These are phyloP conservation scores for Hesperophylax magnus DNA, from an alignment of 1,140 invertebrate genomes.

Conservation along the genomic window DNA sequence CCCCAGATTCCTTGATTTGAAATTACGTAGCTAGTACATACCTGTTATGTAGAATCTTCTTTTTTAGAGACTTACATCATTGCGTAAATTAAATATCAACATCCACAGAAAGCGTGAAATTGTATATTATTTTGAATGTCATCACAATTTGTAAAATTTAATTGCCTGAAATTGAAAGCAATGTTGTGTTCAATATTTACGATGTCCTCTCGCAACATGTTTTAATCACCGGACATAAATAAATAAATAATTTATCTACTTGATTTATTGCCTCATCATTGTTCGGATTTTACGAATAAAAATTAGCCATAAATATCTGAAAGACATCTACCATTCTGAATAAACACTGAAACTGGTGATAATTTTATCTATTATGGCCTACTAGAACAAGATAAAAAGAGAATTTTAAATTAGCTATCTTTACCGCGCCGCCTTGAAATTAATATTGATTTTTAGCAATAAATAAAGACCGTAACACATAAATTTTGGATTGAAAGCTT, in stretches of 20 bases:
- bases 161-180: neutral
- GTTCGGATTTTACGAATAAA: constrained; percentile 19
- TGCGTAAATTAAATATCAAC: too few relatives aligned
- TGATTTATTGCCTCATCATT: constrained; percentile 16
- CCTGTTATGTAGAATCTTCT: too few relatives aligned
- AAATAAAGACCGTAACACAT: neutral
- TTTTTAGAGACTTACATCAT: too few relatives aligned
- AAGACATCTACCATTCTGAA: constrained; percentile 22
- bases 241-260: constrained; percentile 27
- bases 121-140: neutral
- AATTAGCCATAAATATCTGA: constrained; percentile 20
- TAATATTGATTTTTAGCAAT: constrained; percentile 10
- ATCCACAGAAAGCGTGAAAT: too few relatives aligned
- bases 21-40: too few relatives aligned
- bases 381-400: constrained; percentile 25
- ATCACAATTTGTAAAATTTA: constrained; percentile 9
- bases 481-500: neutral
- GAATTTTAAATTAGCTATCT: constrained; percentile 22
- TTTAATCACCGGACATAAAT: constrained; percentile 13
- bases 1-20: too few relatives aligned
- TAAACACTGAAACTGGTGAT: neutral
- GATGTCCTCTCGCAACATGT: neutral
- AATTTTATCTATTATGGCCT: constrained; percentile 22
- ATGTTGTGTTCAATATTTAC: constrained; percentile 15
- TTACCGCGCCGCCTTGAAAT: constrained; percentile 8